These are phyloP conservation scores for Girardinus metallicus DNA, from an alignment of 2,797 vertebrate species.

Conservation along the genomic window DNA sequence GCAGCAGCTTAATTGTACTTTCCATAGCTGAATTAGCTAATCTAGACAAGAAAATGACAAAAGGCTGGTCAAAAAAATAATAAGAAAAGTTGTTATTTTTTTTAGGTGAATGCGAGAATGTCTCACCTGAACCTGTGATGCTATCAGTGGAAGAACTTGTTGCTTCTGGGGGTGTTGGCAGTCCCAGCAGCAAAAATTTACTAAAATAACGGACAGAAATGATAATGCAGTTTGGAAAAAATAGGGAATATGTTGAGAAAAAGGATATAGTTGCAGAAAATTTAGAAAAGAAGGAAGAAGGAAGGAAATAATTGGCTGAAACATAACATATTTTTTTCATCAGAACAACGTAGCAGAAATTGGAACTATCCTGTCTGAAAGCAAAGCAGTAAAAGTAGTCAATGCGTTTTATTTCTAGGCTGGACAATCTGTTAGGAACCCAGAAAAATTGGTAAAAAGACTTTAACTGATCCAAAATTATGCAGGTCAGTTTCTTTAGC, in stretches of 20 bases:
- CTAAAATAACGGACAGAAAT: neutral
- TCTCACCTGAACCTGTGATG: neutral
- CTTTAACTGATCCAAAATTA: neutral
- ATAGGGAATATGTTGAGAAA: neutral
- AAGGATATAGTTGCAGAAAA: neutral
- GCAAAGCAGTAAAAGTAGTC: neutral
- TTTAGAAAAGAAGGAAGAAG: too few species aligned
- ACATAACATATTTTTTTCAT: neutral
- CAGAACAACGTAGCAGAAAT: neutral
- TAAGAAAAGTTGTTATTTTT: neutral
- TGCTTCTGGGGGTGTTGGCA: neutral
- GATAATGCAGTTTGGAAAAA: neutral
- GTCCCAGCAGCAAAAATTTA: neutral
- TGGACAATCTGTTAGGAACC: neutral
- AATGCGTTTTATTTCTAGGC: neutral
- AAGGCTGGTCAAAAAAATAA: neutral
- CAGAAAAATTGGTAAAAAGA: neutral
- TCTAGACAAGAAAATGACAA: neutral
- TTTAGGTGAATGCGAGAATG: neutral
- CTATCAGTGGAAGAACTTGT: constrained; percentile 1
- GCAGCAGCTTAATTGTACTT: neutral
- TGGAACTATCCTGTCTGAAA: neutral
- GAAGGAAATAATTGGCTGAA: neutral
- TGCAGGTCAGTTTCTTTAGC: neutral
- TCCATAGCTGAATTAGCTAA: neutral